A percentile compares a stretch with the other conserved stretches of the same genome.
phyloP scores from a whole-genome alignment of 2,113 vertebrate genomes.

The Cynocephalus volans region DNA sequence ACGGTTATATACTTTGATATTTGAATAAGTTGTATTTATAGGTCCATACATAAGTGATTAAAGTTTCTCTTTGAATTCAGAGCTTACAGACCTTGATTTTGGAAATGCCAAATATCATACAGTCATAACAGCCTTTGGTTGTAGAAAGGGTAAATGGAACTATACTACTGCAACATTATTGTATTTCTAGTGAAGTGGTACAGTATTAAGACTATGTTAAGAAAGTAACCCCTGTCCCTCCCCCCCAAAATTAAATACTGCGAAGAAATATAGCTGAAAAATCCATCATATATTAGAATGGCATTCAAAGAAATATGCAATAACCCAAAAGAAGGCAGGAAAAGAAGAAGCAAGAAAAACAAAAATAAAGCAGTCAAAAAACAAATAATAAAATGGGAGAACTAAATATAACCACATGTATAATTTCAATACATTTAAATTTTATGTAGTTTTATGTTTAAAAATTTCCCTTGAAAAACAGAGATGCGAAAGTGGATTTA shows the following conservation, averaged over 20 bases:
- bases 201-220: not conserved
- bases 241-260: not conserved
- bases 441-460: not conserved
- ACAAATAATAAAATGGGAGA: not conserved
- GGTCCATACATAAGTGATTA: not conserved
- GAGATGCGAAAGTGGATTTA: not conserved
- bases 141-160: not conserved
- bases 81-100: not conserved
- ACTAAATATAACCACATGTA: not conserved
- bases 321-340: not conserved
- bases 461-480: not conserved
- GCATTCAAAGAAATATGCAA: not conserved
- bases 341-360: not conserved
- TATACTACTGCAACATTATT: not conserved
- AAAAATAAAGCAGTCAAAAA: not conserved
- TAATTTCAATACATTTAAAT: not conserved
- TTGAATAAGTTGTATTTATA: not conserved
- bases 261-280: not conserved
- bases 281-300: not conserved
- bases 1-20: not conserved
- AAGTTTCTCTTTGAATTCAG: conserved; percentile 2
- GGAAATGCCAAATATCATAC: not conserved
- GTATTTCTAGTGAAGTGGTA: not conserved
- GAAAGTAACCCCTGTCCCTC: not conserved
- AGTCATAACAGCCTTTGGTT: not conserved